These are phyloP conservation scores for Cranoglanis bouderius DNA, from an alignment of 2,113 vertebrate species.

Conservation along the genomic window DNA sequence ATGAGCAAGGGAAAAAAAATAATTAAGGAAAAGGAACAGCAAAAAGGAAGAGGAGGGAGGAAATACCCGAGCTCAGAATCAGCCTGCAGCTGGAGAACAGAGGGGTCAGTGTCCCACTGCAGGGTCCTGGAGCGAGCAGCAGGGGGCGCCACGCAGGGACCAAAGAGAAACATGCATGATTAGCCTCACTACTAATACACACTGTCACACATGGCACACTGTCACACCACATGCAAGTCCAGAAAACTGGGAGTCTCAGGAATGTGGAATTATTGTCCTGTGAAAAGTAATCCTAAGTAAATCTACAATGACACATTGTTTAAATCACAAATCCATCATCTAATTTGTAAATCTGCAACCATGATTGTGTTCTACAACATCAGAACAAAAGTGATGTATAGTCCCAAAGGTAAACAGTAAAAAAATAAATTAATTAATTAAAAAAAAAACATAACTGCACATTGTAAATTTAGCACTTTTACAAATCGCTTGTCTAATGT, in stretches of 20 bases:
- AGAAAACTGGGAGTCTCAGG: conserved; percentile 26
- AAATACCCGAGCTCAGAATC: conserved; percentile 97
- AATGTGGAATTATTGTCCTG: not conserved
- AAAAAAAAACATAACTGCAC: no score
- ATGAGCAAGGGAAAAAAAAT: not conserved
- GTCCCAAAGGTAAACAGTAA: not conserved
- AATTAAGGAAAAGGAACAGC: conserved; percentile 27
- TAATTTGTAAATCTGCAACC: not conserved
- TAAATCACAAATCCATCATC: not conserved
- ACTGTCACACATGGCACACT: conserved; percentile 37
- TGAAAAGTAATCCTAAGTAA: not conserved
- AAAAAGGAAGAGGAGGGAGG: conserved; percentile 66
- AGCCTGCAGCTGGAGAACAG: conserved; percentile 96
- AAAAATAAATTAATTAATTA: no score
- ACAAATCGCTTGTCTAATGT: not conserved
- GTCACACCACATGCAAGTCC: conserved; percentile 42
- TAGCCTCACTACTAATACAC: conserved; percentile 70
- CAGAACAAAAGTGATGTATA: not conserved
- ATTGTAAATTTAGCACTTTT: not conserved
- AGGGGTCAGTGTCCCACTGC: conserved; percentile 99
- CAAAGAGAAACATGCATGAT: conserved; percentile 76
- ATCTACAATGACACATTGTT: not conserved
- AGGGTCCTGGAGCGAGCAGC: conserved; percentile 86
- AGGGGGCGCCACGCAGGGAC: conserved; percentile 73
- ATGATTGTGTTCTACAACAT: not conserved